phyloP scores from a whole-genome alignment of 2,888 invertebrate genomes.

The Zootermopsis nevadensis region DNA sequence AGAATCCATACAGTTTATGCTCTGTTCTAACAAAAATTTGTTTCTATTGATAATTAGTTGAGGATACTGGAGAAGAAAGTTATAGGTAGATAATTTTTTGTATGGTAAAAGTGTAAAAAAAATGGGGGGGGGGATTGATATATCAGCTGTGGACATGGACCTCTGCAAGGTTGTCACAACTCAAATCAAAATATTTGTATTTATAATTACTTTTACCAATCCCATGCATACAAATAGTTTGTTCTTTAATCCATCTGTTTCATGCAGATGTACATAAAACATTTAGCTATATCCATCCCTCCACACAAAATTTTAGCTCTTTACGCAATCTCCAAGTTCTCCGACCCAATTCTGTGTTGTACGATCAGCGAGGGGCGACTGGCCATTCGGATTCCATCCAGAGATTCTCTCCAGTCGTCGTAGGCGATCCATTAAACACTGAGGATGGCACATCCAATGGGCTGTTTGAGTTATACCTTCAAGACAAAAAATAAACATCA shows the following conservation, averaged over 20 bases:
- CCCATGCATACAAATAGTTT: background rate
- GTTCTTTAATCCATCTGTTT: background rate
- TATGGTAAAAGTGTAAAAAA: too few species aligned
- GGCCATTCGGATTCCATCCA: background rate
- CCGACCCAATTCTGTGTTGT: background rate
- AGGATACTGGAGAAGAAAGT: too few species aligned
- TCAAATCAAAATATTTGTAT: too few species aligned
- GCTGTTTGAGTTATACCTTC: background rate
- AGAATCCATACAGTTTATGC: too few species aligned
- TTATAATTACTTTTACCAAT: background rate
- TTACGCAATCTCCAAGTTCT: background rate
- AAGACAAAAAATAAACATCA: background rate
- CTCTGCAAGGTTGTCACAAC: too few species aligned
- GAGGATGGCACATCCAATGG: background rate
- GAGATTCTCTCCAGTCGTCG: background rate
- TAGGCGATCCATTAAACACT: background rate
- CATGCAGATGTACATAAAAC: background rate
- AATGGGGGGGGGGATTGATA: too few species aligned
- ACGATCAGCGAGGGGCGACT: slow-evolving; percentile 10
- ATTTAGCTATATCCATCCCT: background rate
- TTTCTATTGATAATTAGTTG: too few species aligned
- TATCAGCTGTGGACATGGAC: too few species aligned
- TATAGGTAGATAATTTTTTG: too few species aligned
- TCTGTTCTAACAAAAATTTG: too few species aligned
- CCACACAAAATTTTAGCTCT: background rate